Evolutionary conservation across 2,888 invertebrate genomes (phyloP).

Genomic region (Rhagonycha lutea): DNA sequence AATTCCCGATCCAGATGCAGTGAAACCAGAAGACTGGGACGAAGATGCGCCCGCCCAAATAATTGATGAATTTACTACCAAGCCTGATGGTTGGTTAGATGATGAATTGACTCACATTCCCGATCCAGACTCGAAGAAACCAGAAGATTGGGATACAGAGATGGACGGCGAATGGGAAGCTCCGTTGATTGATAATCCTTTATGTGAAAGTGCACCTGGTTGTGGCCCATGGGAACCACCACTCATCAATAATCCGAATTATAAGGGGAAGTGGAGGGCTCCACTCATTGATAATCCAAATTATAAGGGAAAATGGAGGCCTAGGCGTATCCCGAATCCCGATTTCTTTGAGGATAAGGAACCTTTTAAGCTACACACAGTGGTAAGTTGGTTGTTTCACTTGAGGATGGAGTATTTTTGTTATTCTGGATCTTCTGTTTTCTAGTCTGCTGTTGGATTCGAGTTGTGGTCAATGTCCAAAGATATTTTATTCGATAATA

Average conservation of each 20-base stretch:
- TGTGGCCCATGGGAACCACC: slow-evolving; percentile 92
- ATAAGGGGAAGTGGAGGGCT: slow-evolving; percentile 93
- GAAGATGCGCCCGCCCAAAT: slow-evolving; percentile 92
- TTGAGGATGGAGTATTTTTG: background rate
- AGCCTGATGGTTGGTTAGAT: slow-evolving; percentile 92
- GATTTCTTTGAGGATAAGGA: slow-evolving; percentile 88
- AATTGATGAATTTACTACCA: slow-evolving; percentile 79
- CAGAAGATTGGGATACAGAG: slow-evolving; percentile 95
- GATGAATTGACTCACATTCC: slow-evolving; percentile 85
- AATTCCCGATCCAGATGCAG: slow-evolving; percentile 86
- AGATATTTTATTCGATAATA: slow-evolving; percentile 92
- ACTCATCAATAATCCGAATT: slow-evolving; percentile 83
- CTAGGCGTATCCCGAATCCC: slow-evolving; percentile 87
- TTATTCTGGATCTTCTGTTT: slow-evolving; percentile 19
- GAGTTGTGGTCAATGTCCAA: slow-evolving; percentile 99
- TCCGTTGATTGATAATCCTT: slow-evolving; percentile 88
- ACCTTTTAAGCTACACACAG: slow-evolving; percentile 88
- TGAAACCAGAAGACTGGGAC: slow-evolving; percentile 96
- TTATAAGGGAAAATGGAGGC: slow-evolving; percentile 94
- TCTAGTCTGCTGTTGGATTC: slow-evolving; percentile 88
- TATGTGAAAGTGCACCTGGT: slow-evolving; percentile 68
- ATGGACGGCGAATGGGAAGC: slow-evolving; percentile 99
- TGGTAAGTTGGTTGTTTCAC: slow-evolving; percentile 74
- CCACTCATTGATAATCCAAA: slow-evolving; percentile 90
- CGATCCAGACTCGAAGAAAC: slow-evolving; percentile 85